These are phyloP conservation scores for Agrotis ipsilon DNA, from an alignment of 2,888 invertebrate species.

Conservation along the genomic window DNA sequence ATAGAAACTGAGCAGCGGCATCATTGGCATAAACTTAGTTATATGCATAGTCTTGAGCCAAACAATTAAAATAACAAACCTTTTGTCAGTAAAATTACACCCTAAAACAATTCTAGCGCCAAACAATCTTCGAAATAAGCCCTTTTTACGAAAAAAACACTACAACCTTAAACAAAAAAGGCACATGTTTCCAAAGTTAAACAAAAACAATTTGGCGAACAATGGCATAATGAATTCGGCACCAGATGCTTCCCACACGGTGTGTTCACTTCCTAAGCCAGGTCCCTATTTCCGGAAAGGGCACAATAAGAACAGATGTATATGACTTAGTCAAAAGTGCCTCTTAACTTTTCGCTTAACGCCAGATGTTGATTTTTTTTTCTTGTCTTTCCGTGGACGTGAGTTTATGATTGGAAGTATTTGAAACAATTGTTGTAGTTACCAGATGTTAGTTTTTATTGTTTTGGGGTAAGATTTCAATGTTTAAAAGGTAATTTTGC, in stretches of 20 bases:
- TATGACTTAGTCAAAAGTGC: background rate
- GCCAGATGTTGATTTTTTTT: slow-evolving; percentile 44
- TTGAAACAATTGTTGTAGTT: slow-evolving; percentile 34
- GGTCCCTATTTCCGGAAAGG: slow-evolving; percentile 46
- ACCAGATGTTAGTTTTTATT: slow-evolving; percentile 24
- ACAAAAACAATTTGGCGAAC: slow-evolving; percentile 53
- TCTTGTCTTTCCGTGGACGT: background rate
- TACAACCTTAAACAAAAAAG: background rate
- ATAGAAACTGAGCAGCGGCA: no score
- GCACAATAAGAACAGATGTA: slow-evolving; percentile 53
- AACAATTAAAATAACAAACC: background rate
- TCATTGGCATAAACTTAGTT: background rate
- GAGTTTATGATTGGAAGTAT: background rate
- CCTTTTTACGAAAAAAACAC: slow-evolving; percentile 3
- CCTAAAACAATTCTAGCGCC: background rate
- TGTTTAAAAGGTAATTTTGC: no score
- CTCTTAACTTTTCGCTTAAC: slow-evolving; percentile 4
- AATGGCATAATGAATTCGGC: slow-evolving; percentile 32
- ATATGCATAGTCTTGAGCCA: no score
- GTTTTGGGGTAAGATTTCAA: background rate
- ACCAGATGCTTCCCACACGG: slow-evolving; percentile 49
- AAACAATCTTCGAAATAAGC: background rate
- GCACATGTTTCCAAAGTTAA: slow-evolving; percentile 17
- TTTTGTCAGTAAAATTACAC: background rate
- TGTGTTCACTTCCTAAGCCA: slow-evolving; percentile 36